A percentile compares a stretch with the other conserved stretches of the same genome.
Evolutionary conservation across 2,888 invertebrate genomes (phyloP).

Genomic region (Tiliacea citrago): DNA sequence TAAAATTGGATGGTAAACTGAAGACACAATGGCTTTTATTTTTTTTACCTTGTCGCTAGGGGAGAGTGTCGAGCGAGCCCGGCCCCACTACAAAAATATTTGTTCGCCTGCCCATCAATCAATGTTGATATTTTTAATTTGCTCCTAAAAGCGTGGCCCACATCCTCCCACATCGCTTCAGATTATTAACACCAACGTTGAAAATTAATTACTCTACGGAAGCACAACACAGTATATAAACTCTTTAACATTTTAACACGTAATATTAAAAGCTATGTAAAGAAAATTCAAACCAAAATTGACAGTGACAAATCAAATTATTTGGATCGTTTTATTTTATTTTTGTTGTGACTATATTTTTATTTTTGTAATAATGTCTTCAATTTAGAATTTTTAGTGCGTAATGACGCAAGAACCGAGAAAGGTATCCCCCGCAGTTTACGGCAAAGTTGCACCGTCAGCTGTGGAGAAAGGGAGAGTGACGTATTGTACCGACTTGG

Average conservation of each 20-base stretch:
- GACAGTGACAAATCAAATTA: slow-evolving; percentile 49
- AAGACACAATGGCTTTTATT: slow-evolving; percentile 80
- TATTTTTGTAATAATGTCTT: slow-evolving; percentile 60
- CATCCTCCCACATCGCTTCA: slow-evolving; percentile 41
- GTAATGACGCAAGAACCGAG: slow-evolving; percentile 70
- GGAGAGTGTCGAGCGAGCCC: slow-evolving; percentile 15
- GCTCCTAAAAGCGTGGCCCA: slow-evolving; percentile 59
- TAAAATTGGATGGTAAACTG: slow-evolving; percentile 85
- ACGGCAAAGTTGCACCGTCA: slow-evolving; percentile 67
- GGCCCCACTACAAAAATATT: slow-evolving; percentile 55
- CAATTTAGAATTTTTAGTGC: slow-evolving; percentile 41
- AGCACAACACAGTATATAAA: slow-evolving; percentile 9
- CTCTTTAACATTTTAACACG: background rate
- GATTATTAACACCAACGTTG: slow-evolving; percentile 23
- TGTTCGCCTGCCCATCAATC: slow-evolving; percentile 75
- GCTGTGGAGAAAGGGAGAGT: slow-evolving; percentile 75
- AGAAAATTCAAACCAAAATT: slow-evolving; percentile 48
- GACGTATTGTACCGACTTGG: slow-evolving; percentile 95
- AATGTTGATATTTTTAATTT: slow-evolving; percentile 73
- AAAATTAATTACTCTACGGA: slow-evolving; percentile 32
- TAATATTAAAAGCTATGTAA: background rate
- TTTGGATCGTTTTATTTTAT: slow-evolving; percentile 46
- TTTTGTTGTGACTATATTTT: slow-evolving; percentile 50
- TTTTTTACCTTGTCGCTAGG: slow-evolving; percentile 72
- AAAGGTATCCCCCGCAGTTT: slow-evolving; percentile 67